Evolutionary conservation across 2,888 invertebrate species (phyloP).

Genomic region (Silvanus unidentatus): DNA sequence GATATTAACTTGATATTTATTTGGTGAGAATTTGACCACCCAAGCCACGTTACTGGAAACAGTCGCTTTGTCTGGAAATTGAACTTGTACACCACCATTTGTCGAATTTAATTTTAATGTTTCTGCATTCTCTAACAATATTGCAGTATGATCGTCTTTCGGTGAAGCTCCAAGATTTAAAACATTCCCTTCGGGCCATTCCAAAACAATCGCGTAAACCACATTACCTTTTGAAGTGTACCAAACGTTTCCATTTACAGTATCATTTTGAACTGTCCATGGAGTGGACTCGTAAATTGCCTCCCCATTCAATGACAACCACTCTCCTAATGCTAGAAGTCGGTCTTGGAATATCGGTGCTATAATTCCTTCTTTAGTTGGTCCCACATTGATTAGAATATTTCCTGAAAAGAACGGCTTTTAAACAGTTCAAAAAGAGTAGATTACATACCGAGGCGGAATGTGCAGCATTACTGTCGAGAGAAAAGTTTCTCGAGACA

Average conservation of each 20-base stretch:
- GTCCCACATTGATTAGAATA: constrained; percentile 78
- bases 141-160: constrained; percentile 37
- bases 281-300: constrained; percentile 76
- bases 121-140: constrained; percentile 50
- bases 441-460: no score
- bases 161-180: constrained; percentile 46
- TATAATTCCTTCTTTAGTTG: constrained; percentile 84
- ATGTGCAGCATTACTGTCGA: no score
- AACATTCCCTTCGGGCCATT: constrained; percentile 60
- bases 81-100: constrained; percentile 25
- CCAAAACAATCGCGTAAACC: constrained; percentile 64
- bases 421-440: constrained; percentile 6
- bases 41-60: constrained; percentile 48
- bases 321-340: constrained; percentile 67
- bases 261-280: constrained; percentile 79
- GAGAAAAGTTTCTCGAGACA: no score
- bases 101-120: constrained; percentile 1
- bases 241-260: constrained; percentile 50
- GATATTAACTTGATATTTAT: background rate
- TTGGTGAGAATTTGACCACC: constrained; percentile 41
- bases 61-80: constrained; percentile 45
- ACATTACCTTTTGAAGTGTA: constrained; percentile 31
- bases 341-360: constrained; percentile 82
- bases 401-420: constrained; percentile 55
- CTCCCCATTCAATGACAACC: constrained; percentile 77